Evolutionary conservation across 2,797 vertebrate genomes (phyloP).

Genomic region (Oreochromis mossambicus): DNA sequence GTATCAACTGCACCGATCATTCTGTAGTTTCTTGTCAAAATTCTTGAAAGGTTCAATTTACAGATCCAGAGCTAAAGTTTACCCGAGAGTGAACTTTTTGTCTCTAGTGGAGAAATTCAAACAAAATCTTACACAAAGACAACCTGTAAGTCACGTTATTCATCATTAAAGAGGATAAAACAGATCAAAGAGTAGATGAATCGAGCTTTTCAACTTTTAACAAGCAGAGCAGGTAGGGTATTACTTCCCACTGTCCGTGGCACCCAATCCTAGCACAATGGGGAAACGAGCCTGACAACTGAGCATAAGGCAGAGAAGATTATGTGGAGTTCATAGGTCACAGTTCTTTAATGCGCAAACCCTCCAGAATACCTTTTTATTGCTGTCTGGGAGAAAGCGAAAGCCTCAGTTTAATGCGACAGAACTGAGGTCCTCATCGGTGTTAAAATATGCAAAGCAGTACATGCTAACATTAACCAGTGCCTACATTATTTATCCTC

Average conservation of each 20-base stretch:
- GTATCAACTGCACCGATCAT: background rate
- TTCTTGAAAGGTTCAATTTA: background rate
- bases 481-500: slow-evolving; percentile 73
- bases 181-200: slow-evolving; percentile 41
- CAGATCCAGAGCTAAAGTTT: background rate
- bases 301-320: slow-evolving; percentile 58
- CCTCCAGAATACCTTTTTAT: slow-evolving; percentile 61
- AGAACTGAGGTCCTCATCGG: slow-evolving; percentile 52
- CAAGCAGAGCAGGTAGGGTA: slow-evolving; percentile 26
- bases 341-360: slow-evolving; percentile 61
- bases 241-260: slow-evolving; percentile 15
- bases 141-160: slow-evolving; percentile 34
- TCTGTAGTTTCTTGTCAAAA: background rate
- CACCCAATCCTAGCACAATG: slow-evolving; percentile 27
- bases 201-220: slow-evolving; percentile 31
- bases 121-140: slow-evolving; percentile 26
- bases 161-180: slow-evolving; percentile 28
- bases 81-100: slow-evolving; percentile 4
- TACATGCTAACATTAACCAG: slow-evolving; percentile 69
- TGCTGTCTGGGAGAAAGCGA: slow-evolving; percentile 44
- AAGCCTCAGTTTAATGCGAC: slow-evolving; percentile 60
- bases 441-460: slow-evolving; percentile 80
- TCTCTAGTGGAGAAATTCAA: background rate
- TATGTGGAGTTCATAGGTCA: slow-evolving; percentile 64
- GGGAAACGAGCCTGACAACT: slow-evolving; percentile 43